Percentiles rank a stretch among this genome's conserved stretches.
These are phyloP conservation scores for Sprattus sprattus DNA, from an alignment of 2,113 vertebrate species.

Conservation along the genomic window DNA sequence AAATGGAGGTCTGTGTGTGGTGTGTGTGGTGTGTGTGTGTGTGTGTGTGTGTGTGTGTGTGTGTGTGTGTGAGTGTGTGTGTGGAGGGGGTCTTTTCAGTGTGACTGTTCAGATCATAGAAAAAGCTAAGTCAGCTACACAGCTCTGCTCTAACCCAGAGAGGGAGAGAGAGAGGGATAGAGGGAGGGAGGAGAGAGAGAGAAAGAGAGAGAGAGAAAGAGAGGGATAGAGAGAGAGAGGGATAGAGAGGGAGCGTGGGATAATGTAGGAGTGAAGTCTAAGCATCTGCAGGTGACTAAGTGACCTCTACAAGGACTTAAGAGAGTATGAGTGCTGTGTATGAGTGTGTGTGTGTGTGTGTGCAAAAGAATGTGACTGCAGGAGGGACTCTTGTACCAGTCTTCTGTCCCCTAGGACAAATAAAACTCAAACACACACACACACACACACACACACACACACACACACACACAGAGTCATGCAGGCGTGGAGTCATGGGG, in stretches of 20 bases:
- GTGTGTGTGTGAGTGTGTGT: no score
- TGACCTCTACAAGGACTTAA: no score
- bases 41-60: no score
- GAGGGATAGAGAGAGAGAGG: slow-evolving; percentile 39
- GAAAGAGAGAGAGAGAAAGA: slow-evolving; percentile 45
- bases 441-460: slow-evolving; percentile 39
- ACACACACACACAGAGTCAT: background rate
- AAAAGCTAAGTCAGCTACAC: background rate
- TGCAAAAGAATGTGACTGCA: slow-evolving; percentile 31
- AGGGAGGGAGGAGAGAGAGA: slow-evolving; percentile 48
- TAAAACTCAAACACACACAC: slow-evolving; percentile 20
- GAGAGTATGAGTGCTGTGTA: no score
- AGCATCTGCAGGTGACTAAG: no score
- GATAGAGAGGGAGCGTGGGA: slow-evolving; percentile 44
- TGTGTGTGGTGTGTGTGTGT: no score
- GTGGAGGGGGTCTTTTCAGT: no score
- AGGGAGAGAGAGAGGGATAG: slow-evolving; percentile 43
- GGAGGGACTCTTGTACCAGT: slow-evolving; percentile 24
- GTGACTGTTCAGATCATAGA: background rate
- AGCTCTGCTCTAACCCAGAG: background rate
- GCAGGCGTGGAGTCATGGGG: background rate
- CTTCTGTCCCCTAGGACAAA: slow-evolving; percentile 24
- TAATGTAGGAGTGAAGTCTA: background rate
- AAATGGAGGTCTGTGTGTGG: no score
- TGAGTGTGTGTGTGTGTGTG: no score